Evolutionary conservation across 1,140 invertebrate species (phyloP).

Genomic region (Drosophila santomea): DNA sequence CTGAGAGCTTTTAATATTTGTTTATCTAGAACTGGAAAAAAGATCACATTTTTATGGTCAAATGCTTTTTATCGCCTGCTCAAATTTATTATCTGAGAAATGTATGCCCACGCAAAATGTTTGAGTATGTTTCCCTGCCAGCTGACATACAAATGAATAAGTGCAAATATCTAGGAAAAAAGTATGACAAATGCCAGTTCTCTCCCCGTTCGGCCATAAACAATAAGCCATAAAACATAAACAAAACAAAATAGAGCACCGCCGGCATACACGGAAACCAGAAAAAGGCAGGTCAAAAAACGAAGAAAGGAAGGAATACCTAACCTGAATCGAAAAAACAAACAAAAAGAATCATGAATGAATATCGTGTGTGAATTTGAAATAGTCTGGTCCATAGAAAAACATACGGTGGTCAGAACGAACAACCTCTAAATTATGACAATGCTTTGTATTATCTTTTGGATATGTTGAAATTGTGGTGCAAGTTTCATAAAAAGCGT

Average conservation of each 20-base stretch:
- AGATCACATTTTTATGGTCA: constrained; percentile 56
- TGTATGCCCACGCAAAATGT: constrained; percentile 68
- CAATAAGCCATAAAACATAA: constrained; percentile 75
- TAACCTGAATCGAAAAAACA: constrained; percentile 1
- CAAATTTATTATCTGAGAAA: constrained; percentile 75
- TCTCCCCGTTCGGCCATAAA: constrained; percentile 34
- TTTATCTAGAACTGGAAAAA: constrained; percentile 52
- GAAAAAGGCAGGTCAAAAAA: constrained; percentile 31
- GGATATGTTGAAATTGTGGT: neutral
- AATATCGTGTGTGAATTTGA: constrained; percentile 25
- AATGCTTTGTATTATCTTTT: neutral
- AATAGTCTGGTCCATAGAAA: constrained; percentile 18
- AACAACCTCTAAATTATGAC: neutral
- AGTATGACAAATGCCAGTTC: constrained; percentile 48
- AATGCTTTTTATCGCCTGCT: constrained; percentile 65
- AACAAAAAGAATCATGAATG: constrained; percentile 41
- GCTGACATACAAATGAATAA: constrained; percentile 63
- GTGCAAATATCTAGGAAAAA: constrained; percentile 27
- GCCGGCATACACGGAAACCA: constrained; percentile 11
- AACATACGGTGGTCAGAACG: neutral
- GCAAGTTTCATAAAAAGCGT: too few relatives aligned
- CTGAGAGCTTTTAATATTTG: constrained; percentile 51
- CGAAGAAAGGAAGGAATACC: constrained; percentile 20
- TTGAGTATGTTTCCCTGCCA: constrained; percentile 52
- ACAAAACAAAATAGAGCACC: constrained; percentile 59